Base-by-base conservation (phyloP, 1,140 invertebrate species). In the Drosophila nigromelanica region DNA sequence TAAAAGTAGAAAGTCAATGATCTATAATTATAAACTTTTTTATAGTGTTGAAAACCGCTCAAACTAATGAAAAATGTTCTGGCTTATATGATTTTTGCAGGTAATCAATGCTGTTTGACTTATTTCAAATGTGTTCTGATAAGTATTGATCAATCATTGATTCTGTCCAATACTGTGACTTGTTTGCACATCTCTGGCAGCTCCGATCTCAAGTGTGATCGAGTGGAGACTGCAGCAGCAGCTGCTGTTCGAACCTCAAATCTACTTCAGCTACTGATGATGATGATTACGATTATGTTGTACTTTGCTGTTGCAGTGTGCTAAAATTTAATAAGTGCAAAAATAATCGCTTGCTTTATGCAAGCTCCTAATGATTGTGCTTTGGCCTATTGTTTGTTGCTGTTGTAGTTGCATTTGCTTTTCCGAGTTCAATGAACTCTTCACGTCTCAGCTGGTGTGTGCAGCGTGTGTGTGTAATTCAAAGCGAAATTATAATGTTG, bases 241-340 rank as follows among this genome's bases (percentile, higher is more conserved):
- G 66, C 66, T 69, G 66, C 66, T 51, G 50, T 51, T 50, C 59
- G 35, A 62, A 50, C 58, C 47, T 21, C 48, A 45, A 50, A 60
- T 42, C 33, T 60, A 47, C 55, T 70, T 42, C 73, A 73, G 55
- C 73, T 73, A 45, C 51, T 63, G 39, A 62, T 67, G 54, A 70
- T 63, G 58, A 73, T 69, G 60, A 77, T 86, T 35, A 35, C 8
- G 68, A 80, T 80, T 67, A 70, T 83, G 52, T 66, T 30, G 69
- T 68, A 59, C 69, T 67, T 71, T 54, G 73, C 42, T 78, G 63
- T 50, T 76, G 69, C 60, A 47, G 40, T 58, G 82, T 86, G 82
- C 83, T 82, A 73, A 78, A 87, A 87, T 87, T 87, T 87, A 87
- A 87, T 89, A 87, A 87, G 82, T 87, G 82, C 78, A 87, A 67